These are phyloP conservation scores for Hylia prasina DNA, from an alignment of 2,113 vertebrate species.

Conservation along the genomic window DNA sequence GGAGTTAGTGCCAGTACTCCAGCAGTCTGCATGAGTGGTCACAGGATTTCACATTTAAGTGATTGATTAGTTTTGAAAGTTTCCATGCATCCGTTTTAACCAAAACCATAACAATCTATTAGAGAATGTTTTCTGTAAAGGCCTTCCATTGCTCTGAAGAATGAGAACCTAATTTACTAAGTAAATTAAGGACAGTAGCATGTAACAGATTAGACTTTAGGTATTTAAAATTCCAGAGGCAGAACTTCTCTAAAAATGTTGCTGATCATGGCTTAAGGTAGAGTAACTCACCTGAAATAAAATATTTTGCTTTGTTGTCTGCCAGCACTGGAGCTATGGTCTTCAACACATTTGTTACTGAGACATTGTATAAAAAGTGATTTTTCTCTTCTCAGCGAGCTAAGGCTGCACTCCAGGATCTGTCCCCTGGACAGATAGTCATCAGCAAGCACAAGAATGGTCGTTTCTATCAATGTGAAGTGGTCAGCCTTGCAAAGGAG, in stretches of 20 bases:
- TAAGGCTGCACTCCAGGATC: conserved; percentile 88
- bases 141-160: background rate
- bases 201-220: background rate
- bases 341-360: background rate
- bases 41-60: background rate
- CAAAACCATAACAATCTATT: background rate
- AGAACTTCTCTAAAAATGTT: background rate
- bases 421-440: conserved; percentile 88
- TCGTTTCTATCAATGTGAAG: conserved; percentile 96
- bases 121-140: background rate
- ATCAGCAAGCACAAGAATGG: conserved; percentile 98
- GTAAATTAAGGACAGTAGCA: background rate
- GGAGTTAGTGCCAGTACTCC: background rate
- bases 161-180: background rate
- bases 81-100: background rate
- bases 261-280: background rate
- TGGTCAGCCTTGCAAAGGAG: conserved; percentile 91
- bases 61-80: background rate
- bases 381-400: conserved; percentile 75
- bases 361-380: background rate
- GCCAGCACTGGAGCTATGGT: background rate
- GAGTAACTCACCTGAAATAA: background rate
- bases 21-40: background rate
- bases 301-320: background rate
- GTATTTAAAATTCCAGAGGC: background rate